Evolutionary conservation across 2,888 invertebrate species (phyloP), one percentile per base, ranked within the genome.

Genomic region (Meandrusa payeni): DNA sequence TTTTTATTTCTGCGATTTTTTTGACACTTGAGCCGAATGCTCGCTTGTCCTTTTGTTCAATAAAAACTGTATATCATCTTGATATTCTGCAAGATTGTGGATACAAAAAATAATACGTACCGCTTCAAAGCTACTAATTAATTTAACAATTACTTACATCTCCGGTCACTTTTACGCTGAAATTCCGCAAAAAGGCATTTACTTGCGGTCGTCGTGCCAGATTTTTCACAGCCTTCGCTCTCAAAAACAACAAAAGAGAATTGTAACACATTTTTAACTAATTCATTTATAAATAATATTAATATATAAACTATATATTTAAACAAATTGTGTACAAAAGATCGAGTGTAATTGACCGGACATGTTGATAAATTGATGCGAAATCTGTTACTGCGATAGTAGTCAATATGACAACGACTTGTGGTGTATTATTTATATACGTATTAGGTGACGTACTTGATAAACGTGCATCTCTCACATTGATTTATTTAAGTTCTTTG

Each of bases 141-240:
- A n/a, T n/a, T n/a, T n/a, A n/a, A n/a, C n/a, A n/a, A 9, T 3
- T 33, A 48, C 80, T 80, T 48, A 80, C 80, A 47, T 43, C 57
- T 60, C 50, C 27, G 59, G 43, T 51, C 71, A 42, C 74, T 46
- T 72, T 64, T 0, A 80, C 71, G 24, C 68, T 73, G 48, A 80
- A 83, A 38, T 61, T 62, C 49, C 79, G 64, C 2, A 53, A 54
- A 20, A 62, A 56, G 20, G 50, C 48, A 12, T 63, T 46, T 26
- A 44, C 59, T 2, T 42, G 55, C 10, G 52, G 22, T 39, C 36
- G 45, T 2, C 50, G 49, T 22, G 62, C 52, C 31, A 64, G 28
- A 33, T 55, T 57, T 17, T 43, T 63, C 23, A 61, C 49, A 23
- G 60, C 65, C 54, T 59, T 58, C 19, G 59, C 50, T 46, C 59